Evolutionary conservation across 2,113 vertebrate species (phyloP), one percentile per base, ranked within the genome.

Genomic region (Morone saxatilis): DNA sequence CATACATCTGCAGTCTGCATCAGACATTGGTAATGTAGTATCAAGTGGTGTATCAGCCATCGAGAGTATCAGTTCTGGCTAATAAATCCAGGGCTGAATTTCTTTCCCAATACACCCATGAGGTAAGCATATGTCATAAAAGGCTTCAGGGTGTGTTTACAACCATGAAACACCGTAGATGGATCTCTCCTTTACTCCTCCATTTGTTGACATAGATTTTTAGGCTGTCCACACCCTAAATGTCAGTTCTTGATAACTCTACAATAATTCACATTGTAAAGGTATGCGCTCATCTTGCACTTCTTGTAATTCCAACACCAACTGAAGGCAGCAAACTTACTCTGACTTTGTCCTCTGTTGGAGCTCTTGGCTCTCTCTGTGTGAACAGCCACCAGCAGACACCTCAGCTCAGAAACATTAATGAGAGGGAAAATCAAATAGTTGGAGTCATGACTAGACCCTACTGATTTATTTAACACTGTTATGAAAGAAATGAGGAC

Each of bases 291-390:
- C 36, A 54, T 48, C 5, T n/a, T 70, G 25, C 2, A 48, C 5
- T 61, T 40, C 12, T 57, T 11, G 13, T 36, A 36, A 41, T 63
- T 76, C 78, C 51, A 38, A 76, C 45, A 54, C 1, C 25, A 69
- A 65, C 7, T 78, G 43, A 90, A 81, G n/a, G 69, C 74, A 78
- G 19, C 67, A 81, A 2, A 12, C 20, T 41, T 11, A 19, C 19
- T 54, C 7, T 36, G 16, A 14, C 1, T 57, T 47, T 53, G 31
- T n/a, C 10, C 31, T 31, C 31, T 19, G 47, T 66, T 63, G n/a
- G n/a, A 25, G 40, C 20, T 20, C 70, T 62, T 54, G 40, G 40
- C 31, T 43, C 41, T 59, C 6, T 71, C 4, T 53, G 56, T 51
- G 48, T 70, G 68, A 56, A 38, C 51, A 53, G 17, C 5, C 20